Conservation (phyloP, 2,797 vertebrate species). For the Pelodytes ibericus region DNA sequence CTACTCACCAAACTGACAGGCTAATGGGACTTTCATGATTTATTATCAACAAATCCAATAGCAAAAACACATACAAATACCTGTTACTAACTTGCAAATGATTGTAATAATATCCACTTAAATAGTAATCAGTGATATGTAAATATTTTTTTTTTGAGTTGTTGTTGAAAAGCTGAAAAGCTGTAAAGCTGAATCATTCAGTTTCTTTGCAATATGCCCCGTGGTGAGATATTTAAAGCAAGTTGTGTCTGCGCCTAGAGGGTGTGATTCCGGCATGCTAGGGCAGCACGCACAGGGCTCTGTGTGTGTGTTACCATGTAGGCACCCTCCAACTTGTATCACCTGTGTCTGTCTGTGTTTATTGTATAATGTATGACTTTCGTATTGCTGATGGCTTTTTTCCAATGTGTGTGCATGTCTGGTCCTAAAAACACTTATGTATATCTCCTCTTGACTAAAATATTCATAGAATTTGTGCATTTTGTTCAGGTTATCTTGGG, state of each 20-base stretch:
- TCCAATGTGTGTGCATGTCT: conserved; percentile 9
- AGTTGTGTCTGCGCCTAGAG: conserved; percentile 23
- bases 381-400: not conserved
- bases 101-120: no score
- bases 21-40: conserved; percentile 21
- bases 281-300: conserved; percentile 29
- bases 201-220: conserved; percentile 6
- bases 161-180: not conserved
- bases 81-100: no score
- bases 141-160: not conserved
- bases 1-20: conserved; percentile 14
- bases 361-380: conserved; percentile 24
- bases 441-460: not conserved
- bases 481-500: not conserved
- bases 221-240: conserved; percentile 23
- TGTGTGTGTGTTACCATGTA: conserved; percentile 9
- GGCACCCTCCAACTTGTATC: not conserved
- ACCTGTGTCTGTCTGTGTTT: conserved; percentile 11
- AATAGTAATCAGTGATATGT: no score
- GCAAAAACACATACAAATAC: not conserved
- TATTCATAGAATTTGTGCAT: not conserved
- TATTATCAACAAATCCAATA: conserved; percentile 12
- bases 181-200: conserved; percentile 1
- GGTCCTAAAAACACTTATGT: not conserved
- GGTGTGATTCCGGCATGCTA: conserved; percentile 20